Percentiles rank a stretch among this genome's conserved stretches.
These are phyloP conservation scores for Macaca mulatta DNA, from an alignment of 2,113 vertebrate species.

Conservation along the genomic window DNA sequence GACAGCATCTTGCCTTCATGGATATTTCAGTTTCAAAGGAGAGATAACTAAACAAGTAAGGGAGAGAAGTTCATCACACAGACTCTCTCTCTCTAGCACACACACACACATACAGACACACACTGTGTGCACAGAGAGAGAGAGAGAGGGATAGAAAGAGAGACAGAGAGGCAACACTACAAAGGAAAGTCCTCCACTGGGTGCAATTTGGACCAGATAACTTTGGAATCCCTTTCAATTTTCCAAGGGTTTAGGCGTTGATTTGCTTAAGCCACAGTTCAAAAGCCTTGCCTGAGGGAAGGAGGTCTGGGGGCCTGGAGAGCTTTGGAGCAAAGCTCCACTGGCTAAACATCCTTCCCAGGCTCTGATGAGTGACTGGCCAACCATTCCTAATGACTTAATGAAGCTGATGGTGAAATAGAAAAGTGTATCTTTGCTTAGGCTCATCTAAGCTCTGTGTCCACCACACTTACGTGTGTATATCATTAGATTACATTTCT, in stretches of 20 bases:
- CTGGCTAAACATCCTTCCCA: background rate
- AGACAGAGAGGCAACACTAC: background rate
- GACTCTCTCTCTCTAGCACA: background rate
- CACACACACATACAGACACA: background rate
- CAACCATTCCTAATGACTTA: background rate
- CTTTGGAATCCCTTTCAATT: background rate
- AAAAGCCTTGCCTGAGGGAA: background rate
- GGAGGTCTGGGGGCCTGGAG: background rate
- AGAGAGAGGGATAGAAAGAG: background rate
- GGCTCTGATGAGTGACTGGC: background rate
- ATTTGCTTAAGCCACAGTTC: background rate
- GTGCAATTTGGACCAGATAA: background rate
- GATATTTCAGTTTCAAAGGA: background rate
- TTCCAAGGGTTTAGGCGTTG: background rate
- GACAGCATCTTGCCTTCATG: background rate
- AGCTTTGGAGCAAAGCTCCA: background rate
- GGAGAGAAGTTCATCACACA: background rate
- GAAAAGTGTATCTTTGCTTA: background rate
- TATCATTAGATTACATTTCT: conserved; percentile 11
- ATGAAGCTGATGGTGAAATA: background rate
- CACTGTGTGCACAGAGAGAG: background rate
- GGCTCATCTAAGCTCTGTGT: background rate
- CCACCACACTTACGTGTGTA: background rate
- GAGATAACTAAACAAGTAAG: background rate
- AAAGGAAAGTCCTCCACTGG: background rate